Conservation (phyloP, 1,140 invertebrate species). For the Forficula auricularia region DNA sequence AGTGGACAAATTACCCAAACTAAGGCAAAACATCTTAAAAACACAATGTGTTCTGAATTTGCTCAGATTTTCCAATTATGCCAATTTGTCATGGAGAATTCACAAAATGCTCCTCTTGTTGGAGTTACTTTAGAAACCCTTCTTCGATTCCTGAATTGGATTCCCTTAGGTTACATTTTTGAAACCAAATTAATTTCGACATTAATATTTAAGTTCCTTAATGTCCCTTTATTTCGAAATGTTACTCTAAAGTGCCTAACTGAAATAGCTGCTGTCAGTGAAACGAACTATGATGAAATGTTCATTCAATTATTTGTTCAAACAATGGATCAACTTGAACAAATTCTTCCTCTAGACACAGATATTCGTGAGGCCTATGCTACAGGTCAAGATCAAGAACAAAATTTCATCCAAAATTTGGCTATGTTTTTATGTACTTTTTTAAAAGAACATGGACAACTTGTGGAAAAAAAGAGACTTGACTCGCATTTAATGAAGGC, state of each 20-base stretch:
- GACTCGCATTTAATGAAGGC: constrained; percentile 58
- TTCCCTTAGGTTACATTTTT: constrained; percentile 97
- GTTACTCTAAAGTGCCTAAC: constrained; percentile 95
- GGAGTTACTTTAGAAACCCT: constrained; percentile 92
- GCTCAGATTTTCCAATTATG: constrained; percentile 94
- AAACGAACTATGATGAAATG: constrained; percentile 77
- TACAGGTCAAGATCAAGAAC: constrained; percentile 83
- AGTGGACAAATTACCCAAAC: constrained; percentile 94
- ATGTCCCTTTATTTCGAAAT: constrained; percentile 94
- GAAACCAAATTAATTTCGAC: constrained; percentile 95
- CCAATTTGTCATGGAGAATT: constrained; percentile 94
- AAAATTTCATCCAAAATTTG: constrained; percentile 97
- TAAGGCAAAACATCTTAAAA: constrained; percentile 96
- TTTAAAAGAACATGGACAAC: constrained; percentile 80
- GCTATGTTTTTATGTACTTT: constrained; percentile 94
- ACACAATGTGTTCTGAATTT: constrained; percentile 98
- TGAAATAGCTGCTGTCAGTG: constrained; percentile 83
- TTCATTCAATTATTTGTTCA: constrained; percentile 75
- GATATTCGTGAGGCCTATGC: constrained; percentile 89
- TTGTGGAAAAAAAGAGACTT: constrained; percentile 64
- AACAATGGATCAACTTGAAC: constrained; percentile 77
- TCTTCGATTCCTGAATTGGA: constrained; percentile 95
- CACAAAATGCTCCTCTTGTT: constrained; percentile 85
- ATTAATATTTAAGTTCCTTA: constrained; percentile 91
- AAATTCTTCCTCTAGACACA: constrained; percentile 76